Evolutionary conservation across 2,888 invertebrate genomes (phyloP).

Genomic region (Polymixis flavicincta): DNA sequence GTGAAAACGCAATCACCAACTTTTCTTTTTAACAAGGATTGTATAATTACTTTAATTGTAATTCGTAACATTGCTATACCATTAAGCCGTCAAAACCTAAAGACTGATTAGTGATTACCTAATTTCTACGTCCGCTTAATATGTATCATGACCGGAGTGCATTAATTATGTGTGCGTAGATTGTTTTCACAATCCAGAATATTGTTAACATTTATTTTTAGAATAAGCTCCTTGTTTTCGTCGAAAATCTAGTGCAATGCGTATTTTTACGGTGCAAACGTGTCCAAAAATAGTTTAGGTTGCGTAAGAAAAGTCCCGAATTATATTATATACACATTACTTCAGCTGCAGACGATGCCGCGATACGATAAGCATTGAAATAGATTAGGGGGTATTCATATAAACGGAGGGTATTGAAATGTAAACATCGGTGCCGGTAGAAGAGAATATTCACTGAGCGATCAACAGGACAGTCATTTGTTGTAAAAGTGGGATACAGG

Average conservation of each 20-base stretch:
- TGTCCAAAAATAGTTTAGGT: conserved; percentile 36
- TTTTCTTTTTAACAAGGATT: conserved; percentile 45
- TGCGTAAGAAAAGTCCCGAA: conserved; percentile 19
- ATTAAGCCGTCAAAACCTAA: conserved; percentile 41
- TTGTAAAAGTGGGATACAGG: neutral
- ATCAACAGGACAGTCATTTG: neutral
- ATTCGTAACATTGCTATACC: conserved; percentile 12
- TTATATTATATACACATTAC: conserved; percentile 1
- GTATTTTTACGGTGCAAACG: conserved; percentile 21
- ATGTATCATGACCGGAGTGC: conserved; percentile 16
- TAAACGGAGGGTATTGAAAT: conserved; percentile 17
- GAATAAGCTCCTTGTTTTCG: conserved; percentile 34
- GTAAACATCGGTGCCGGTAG: neutral
- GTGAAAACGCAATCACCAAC: conserved; percentile 44
- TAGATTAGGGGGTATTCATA: conserved; percentile 8
- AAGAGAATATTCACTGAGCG: neutral
- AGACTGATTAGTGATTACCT: conserved; percentile 21
- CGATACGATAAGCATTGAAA: conserved; percentile 20
- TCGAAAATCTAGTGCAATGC: conserved; percentile 23
- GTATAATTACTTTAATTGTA: conserved; percentile 39
- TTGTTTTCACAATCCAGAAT: conserved; percentile 1
- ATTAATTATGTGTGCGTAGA: conserved; percentile 6
- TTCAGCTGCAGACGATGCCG: conserved; percentile 32
- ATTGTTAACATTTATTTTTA: conserved; percentile 32
- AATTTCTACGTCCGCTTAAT: conserved; percentile 14